Evolutionary conservation across 2,113 vertebrate species (phyloP).

Genomic region (Panurus biarmicus): DNA sequence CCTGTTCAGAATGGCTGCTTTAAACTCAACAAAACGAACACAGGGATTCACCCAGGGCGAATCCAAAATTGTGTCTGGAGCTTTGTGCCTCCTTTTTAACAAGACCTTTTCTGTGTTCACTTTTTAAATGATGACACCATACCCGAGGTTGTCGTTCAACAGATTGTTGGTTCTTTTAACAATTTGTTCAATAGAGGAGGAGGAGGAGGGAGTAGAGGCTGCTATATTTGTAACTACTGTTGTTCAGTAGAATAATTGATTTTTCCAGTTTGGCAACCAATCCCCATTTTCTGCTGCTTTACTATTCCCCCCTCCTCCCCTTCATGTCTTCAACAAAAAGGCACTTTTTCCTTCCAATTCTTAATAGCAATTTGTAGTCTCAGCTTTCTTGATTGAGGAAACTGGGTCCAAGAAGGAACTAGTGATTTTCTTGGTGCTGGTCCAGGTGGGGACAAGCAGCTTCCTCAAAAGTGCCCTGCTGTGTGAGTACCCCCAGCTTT

Average conservation of each 20-base stretch:
- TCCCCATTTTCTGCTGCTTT: conserved; percentile 32
- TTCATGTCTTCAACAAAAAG: not conserved
- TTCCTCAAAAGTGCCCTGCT: not conserved
- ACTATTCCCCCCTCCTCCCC: not conserved
- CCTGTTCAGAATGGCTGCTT: conserved; percentile 6
- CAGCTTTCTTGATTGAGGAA: not conserved
- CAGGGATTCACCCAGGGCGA: not conserved
- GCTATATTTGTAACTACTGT: conserved; percentile 57
- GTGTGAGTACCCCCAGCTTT: not conserved
- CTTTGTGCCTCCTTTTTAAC: conserved; percentile 29
- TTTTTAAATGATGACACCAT: conserved; percentile 32
- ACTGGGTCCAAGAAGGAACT: not conserved
- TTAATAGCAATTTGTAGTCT: conserved; percentile 21
- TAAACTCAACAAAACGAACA: conserved; percentile 6
- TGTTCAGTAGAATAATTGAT: conserved; percentile 58
- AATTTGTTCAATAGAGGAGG: conserved; percentile 60
- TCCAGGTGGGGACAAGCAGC: not conserved
- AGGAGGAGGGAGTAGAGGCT: conserved; percentile 49
- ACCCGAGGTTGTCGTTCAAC: conserved; percentile 38
- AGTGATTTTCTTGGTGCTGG: not conserved
- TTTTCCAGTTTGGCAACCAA: conserved; percentile 55
- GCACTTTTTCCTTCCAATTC: not conserved
- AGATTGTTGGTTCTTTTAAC: conserved; percentile 62
- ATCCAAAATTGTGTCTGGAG: conserved; percentile 32
- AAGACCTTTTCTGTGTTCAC: conserved; percentile 40